Evolutionary conservation across 53 echinoderm and acorn worm species (phyloP).

Genomic region (Paelopatides confundens): DNA sequence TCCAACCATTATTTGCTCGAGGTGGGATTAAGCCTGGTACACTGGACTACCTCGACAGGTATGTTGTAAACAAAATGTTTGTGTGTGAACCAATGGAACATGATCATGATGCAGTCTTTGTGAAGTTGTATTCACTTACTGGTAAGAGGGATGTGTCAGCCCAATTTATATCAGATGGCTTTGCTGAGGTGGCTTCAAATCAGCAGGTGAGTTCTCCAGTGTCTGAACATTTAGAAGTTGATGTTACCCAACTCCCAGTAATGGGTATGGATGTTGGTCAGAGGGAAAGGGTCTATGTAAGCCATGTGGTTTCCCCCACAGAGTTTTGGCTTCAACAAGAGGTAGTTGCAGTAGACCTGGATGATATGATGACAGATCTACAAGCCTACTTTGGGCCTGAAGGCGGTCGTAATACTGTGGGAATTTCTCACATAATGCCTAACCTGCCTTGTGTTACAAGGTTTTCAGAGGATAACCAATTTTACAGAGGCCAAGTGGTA

Average conservation of each 20-base stretch:
- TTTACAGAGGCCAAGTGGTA: constrained; percentile 73
- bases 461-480: constrained; percentile 85
- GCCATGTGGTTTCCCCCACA: constrained; percentile 68
- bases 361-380: constrained; percentile 87
- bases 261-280: constrained; percentile 70
- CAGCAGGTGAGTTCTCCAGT: not conserved
- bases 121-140: constrained; percentile 65
- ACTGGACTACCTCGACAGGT: constrained; percentile 65
- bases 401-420: constrained; percentile 34
- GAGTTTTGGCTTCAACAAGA: constrained; percentile 92
- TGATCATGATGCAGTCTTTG: constrained; percentile 46
- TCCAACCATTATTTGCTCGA: constrained; percentile 60
- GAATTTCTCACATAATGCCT: constrained; percentile 14
- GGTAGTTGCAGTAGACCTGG: constrained; percentile 65
- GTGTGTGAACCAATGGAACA: constrained; percentile 48
- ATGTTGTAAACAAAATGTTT: constrained; percentile 62
- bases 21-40: constrained; percentile 77
- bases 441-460: constrained; percentile 78
- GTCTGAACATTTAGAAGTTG: not conserved
- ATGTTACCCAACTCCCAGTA: constrained; percentile 3
- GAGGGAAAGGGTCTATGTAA: constrained; percentile 77
- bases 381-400: constrained; percentile 57
- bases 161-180: constrained; percentile 67
- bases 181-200: constrained; percentile 53
- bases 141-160: constrained; percentile 67